Percentiles rank a stretch among this genome's conserved stretches.
Evolutionary conservation across 2,113 vertebrate genomes (phyloP).

Genomic region (Anseranas semipalmata): DNA sequence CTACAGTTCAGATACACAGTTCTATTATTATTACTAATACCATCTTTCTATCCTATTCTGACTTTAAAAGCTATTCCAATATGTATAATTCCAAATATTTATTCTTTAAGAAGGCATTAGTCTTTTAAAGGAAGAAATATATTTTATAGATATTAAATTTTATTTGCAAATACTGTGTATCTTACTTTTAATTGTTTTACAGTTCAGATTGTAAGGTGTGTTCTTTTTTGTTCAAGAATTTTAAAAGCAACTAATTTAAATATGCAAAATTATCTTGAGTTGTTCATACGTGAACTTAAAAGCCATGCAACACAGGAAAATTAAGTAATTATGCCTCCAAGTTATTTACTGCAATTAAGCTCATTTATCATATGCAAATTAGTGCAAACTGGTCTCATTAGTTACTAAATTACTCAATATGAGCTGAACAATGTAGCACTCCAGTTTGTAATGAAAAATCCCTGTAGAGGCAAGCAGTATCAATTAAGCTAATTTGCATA

Average conservation of each 20-base stretch:
- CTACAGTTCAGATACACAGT: not conserved
- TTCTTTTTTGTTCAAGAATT: conserved; percentile 79
- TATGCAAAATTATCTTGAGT: conserved; percentile 88
- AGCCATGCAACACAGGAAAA: conserved; percentile 89
- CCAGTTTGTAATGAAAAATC: conserved; percentile 92
- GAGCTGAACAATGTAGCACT: conserved; percentile 91
- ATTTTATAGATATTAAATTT: not conserved
- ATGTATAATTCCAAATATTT: not conserved
- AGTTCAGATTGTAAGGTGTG: conserved; percentile 78
- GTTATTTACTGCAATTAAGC: conserved; percentile 92
- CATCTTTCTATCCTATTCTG: not conserved
- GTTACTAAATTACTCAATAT: conserved; percentile 92
- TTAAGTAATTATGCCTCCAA: conserved; percentile 92
- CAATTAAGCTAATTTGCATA: conserved; percentile 90
- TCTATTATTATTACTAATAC: not conserved
- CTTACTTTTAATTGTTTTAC: conserved; percentile 74
- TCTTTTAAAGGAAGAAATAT: not conserved
- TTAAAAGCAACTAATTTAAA: conserved; percentile 85
- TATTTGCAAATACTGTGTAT: conserved; percentile 44
- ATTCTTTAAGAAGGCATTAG: not conserved
- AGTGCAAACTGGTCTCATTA: conserved; percentile 91
- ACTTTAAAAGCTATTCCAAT: conserved; percentile 5
- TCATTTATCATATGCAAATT: conserved; percentile 92
- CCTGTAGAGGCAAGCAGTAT: conserved; percentile 90
- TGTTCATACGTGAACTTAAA: conserved; percentile 89